A percentile compares a stretch with the other conserved stretches of the same genome.
phyloP scores from a whole-genome alignment of 1,140 invertebrate species.

The Cryptotermes secundus region DNA sequence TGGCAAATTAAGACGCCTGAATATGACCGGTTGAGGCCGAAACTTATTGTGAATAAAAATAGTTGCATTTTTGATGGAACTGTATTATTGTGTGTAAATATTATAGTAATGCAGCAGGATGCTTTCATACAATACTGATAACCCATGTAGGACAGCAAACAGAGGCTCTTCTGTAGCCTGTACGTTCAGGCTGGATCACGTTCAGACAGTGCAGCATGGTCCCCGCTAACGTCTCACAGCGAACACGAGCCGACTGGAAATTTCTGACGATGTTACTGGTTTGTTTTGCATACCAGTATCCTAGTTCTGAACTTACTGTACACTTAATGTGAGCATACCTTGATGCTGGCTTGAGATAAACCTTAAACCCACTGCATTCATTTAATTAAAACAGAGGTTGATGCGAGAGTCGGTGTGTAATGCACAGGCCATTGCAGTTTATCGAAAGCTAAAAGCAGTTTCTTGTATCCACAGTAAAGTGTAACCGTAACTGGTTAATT shows the following conservation, averaged over 20 bases:
- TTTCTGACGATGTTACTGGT: not conserved
- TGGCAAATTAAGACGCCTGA: too few relatives aligned
- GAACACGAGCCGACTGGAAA: not conserved
- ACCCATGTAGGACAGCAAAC: too few relatives aligned
- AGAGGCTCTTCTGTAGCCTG: too few relatives aligned
- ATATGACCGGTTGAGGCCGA: too few relatives aligned
- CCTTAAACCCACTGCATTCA: not conserved
- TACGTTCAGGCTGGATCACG: not conserved
- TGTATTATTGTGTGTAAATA: too few relatives aligned
- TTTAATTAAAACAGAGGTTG: not conserved
- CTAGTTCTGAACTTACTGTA: not conserved
- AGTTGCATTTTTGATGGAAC: too few relatives aligned
- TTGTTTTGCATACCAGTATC: not conserved
- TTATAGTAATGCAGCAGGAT: too few relatives aligned
- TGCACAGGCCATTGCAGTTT: not conserved
- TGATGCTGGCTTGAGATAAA: not conserved
- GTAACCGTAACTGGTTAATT: too few relatives aligned
- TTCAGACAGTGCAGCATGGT: not conserved
- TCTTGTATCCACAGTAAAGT: not conserved
- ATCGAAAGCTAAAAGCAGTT: not conserved
- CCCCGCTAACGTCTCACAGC: not conserved
- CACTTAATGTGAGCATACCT: not conserved
- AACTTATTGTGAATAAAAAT: too few relatives aligned
- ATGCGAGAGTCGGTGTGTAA: not conserved
- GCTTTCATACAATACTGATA: too few relatives aligned